These are phyloP conservation scores for Dascyllus trimaculatus DNA, from an alignment of 2,113 vertebrate genomes.

Conservation along the genomic window DNA sequence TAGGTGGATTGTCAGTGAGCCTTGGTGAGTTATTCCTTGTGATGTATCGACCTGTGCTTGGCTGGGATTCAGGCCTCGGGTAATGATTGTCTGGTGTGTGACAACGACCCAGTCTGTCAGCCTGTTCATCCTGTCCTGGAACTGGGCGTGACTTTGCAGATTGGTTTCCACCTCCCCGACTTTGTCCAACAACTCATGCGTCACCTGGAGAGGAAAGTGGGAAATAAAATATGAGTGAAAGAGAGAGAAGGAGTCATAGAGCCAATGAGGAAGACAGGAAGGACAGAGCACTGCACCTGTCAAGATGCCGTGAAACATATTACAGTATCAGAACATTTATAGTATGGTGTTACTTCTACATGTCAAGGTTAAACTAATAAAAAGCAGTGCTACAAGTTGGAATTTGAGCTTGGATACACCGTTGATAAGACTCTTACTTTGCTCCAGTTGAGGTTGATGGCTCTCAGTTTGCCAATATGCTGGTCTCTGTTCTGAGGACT, in stretches of 20 bases:
- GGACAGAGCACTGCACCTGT: no score
- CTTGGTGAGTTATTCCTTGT: background rate
- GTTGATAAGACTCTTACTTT: slow-evolving; percentile 81
- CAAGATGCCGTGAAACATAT: no score
- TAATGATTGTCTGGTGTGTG: slow-evolving; percentile 77
- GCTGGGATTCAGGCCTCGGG: slow-evolving; percentile 65
- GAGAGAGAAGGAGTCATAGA: background rate
- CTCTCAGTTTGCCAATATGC: slow-evolving; percentile 86
- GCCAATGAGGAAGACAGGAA: no score
- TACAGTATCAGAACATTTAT: no score
- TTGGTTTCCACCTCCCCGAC: slow-evolving; percentile 84
- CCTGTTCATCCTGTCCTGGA: slow-evolving; percentile 82
- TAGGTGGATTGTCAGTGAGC: background rate
- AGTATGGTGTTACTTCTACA: background rate
- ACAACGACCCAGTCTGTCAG: slow-evolving; percentile 82
- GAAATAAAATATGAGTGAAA: background rate
- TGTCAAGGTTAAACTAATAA: background rate
- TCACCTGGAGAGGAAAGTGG: slow-evolving; percentile 76
- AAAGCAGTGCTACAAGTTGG: background rate
- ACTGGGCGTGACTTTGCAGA: slow-evolving; percentile 81
- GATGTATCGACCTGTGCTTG: slow-evolving; percentile 79
- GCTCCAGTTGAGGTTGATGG: slow-evolving; percentile 90
- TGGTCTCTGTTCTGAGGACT: slow-evolving; percentile 86
- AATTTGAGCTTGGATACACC: background rate
- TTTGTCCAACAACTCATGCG: slow-evolving; percentile 87